phyloP scores from a whole-genome alignment of 2,888 invertebrate species.

The Folsomia manolachei region DNA sequence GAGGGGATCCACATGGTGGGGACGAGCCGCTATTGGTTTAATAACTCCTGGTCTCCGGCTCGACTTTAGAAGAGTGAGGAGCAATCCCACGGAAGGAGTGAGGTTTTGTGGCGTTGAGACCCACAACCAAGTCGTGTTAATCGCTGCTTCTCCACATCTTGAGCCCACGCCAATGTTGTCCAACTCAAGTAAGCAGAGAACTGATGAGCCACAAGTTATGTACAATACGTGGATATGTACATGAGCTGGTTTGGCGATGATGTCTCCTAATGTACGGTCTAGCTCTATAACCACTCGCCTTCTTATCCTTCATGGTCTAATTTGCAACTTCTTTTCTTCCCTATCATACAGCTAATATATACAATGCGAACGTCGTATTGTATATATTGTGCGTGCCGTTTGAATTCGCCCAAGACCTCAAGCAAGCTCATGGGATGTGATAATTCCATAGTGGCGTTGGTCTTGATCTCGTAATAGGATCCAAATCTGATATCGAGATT shows the following conservation, averaged over 20 bases:
- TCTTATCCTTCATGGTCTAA: not conserved
- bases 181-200: not conserved
- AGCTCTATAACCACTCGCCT: not conserved
- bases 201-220: not conserved
- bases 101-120: conserved; percentile 2
- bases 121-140: not conserved
- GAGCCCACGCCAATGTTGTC: conserved; percentile 1
- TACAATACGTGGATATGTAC: not conserved
- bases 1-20: no score
- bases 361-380: not conserved
- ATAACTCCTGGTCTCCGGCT: not conserved
- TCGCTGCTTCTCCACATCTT: not conserved
- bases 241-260: not conserved
- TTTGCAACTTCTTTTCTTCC: not conserved
- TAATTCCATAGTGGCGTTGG: no score
- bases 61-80: not conserved
- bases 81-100: not conserved
- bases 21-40: no score
- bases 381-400: not conserved
- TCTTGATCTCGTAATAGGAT: not conserved
- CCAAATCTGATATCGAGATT: not conserved
- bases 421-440: not conserved
- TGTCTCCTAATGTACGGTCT: not conserved
- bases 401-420: not conserved
- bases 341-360: no score